These are phyloP conservation scores for Chromoteleia sp. DNA, from an alignment of 2,888 invertebrate genomes.

Conservation along the genomic window DNA sequence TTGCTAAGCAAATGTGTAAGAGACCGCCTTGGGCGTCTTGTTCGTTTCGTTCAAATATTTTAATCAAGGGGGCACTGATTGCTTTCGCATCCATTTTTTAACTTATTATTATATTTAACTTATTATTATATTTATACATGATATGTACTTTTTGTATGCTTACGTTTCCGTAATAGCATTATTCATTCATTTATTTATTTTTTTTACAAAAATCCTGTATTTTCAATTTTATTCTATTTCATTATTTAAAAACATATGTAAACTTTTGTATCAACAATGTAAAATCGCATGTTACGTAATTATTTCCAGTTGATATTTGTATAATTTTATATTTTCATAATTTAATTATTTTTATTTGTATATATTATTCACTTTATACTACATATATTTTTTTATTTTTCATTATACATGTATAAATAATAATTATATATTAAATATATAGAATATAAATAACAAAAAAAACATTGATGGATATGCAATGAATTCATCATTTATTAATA, in stretches of 20 bases:
- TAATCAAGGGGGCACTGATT: slow-evolving; percentile 47
- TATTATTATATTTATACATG: not conserved
- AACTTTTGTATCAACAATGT: not conserved
- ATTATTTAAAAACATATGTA: no score
- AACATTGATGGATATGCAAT: no score
- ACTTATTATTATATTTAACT: not conserved
- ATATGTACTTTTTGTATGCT: no score
- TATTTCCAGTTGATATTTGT: not conserved
- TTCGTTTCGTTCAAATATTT: slow-evolving; percentile 42
- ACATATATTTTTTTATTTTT: no score
- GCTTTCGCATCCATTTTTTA: slow-evolving; percentile 6
- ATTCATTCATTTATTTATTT: not conserved
- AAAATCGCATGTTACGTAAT: slow-evolving; percentile 4
- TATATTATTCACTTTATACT: no score
- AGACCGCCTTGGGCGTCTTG: slow-evolving; percentile 58
- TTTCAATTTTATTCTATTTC: not conserved
- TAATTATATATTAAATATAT: no score
- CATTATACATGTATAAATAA: no score
- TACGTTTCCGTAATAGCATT: no score
- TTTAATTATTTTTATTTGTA: no score
- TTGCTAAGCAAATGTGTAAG: not conserved
- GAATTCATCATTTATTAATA: no score
- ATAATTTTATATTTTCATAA: not conserved
- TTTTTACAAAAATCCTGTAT: not conserved
- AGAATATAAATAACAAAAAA: no score